phyloP scores from a whole-genome alignment of 2,888 invertebrate species.

The Pasiphila rectangulata region DNA sequence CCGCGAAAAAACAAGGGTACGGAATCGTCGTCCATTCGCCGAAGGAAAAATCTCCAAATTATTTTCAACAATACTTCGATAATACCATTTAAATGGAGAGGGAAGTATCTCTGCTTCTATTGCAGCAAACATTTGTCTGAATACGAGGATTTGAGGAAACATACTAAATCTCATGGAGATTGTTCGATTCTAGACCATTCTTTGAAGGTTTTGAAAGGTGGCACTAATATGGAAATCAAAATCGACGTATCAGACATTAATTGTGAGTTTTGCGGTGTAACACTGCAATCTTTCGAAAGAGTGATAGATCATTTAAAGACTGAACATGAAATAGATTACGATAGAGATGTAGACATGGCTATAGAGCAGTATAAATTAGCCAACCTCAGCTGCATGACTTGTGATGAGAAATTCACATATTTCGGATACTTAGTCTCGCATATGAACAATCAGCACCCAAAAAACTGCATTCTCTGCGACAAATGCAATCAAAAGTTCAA shows the following conservation, averaged over 20 bases:
- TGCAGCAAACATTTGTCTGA: slow-evolving; percentile 65
- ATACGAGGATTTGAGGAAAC: slow-evolving; percentile 57
- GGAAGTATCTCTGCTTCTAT: slow-evolving; percentile 71
- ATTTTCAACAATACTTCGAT: slow-evolving; percentile 71
- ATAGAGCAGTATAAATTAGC: slow-evolving; percentile 63
- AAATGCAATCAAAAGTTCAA: slow-evolving; percentile 71
- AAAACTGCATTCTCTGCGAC: slow-evolving; percentile 69
- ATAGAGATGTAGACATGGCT: slow-evolving; percentile 64
- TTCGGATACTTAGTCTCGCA: slow-evolving; percentile 72
- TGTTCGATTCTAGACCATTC: slow-evolving; percentile 68
- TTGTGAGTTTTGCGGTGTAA: slow-evolving; percentile 61
- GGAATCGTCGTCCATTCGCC: slow-evolving; percentile 67
- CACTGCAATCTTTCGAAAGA: slow-evolving; percentile 47
- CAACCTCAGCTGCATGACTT: slow-evolving; percentile 58
- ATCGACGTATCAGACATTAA: slow-evolving; percentile 62
- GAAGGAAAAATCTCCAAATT: slow-evolving; percentile 66
- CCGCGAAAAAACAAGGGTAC: slow-evolving; percentile 59
- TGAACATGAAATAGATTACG: slow-evolving; percentile 62
- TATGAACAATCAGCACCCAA: slow-evolving; percentile 66
- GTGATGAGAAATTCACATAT: slow-evolving; percentile 64
- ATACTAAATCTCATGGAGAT: slow-evolving; percentile 63
- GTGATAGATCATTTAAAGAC: slow-evolving; percentile 54
- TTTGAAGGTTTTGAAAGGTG: slow-evolving; percentile 66
- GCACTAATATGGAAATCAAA: slow-evolving; percentile 74
- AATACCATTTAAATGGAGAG: slow-evolving; percentile 76